Percentiles rank a stretch among this genome's conserved stretches.
Evolutionary conservation across 2,888 invertebrate species (phyloP).

Genomic region (Reticulitermes lucifugus): DNA sequence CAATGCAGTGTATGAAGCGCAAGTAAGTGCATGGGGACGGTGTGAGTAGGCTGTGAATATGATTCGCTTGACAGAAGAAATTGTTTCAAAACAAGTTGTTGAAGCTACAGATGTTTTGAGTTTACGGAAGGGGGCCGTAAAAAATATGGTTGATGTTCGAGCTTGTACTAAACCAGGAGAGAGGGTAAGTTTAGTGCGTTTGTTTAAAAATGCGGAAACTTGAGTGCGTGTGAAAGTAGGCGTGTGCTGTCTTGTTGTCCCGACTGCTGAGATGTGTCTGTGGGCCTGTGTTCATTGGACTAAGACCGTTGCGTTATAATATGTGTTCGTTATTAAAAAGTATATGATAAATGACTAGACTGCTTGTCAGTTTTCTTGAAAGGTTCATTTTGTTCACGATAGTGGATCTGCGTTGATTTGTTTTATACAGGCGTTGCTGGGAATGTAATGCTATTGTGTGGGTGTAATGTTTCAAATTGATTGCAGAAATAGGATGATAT

Average conservation of each 20-base stretch:
- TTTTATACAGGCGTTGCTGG: too few relatives aligned
- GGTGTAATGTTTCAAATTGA: too few relatives aligned
- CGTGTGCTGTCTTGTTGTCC: neutral
- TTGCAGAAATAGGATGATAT: too few relatives aligned
- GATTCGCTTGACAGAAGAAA: neutral
- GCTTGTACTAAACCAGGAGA: slow-evolving; percentile 76
- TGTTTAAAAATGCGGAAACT: neutral
- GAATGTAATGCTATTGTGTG: too few relatives aligned
- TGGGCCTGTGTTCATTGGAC: neutral
- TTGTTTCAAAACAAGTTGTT: slow-evolving; percentile 7
- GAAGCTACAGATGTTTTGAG: neutral
- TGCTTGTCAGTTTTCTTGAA: too few relatives aligned
- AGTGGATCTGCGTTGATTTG: too few relatives aligned
- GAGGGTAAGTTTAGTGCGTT: slow-evolving; percentile 66
- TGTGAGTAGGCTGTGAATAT: neutral
- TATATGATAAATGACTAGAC: neutral
- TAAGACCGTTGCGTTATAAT: neutral
- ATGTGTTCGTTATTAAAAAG: neutral
- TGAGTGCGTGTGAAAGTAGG: neutral
- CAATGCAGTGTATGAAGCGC: neutral
- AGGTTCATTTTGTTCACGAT: too few relatives aligned
- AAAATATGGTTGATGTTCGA: slow-evolving; percentile 67
- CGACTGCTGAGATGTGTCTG: neutral
- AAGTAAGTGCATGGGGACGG: neutral
- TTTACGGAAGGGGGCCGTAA: slow-evolving; percentile 37